Base-by-base conservation (phyloP, 2,888 invertebrate species). In the Antheraea yamamai region DNA sequence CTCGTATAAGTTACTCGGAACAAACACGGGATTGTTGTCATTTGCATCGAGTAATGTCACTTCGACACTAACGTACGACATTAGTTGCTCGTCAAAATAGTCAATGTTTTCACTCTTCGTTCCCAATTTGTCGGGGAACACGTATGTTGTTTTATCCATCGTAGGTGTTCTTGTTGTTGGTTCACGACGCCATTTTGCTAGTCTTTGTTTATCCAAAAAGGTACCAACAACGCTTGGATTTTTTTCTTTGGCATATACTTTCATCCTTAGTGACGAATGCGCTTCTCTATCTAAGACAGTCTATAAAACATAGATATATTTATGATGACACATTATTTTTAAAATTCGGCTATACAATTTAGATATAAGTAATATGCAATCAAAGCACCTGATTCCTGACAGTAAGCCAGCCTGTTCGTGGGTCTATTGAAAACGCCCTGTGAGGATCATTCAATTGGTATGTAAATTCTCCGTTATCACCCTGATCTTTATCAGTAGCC, bases 21-120 rank as follows among this genome's bases (percentile, higher is more conserved):
- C 95, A 85, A 98, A 98, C 47, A 96, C 96, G 0, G 99, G 98
- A 82, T 97, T 97, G 83, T 98, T 98, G 87, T 99, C 98, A 86
- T 99, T 99, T 23, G 98, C 97, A 87, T 99, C 98, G 0, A 97
- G 93, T 47, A 98, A 89, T 0, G 97, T 97, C 0, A 98, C 97
- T 91, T 98, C 97, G 0, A 98, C 97, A 66, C 96, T 96, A 0
- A 98, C 98, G 39, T 88, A 95, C 4, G 95, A 95, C 92, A 95
- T 93, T 0, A 94, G 82, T 78, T 94, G 93, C 70, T 95, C 92
- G 76, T 93, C 93, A 74, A 91, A 85, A 74, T 90, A 92, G 80
- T 95, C 94, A 20, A 95, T 88, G 64, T 94, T 94, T 79, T 95
- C 94, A 74, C 80, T 91, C 74, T 88, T 94, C 2, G 88, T 84